A percentile compares a stretch with the other conserved stretches of the same genome.
These are phyloP conservation scores for Stichodactyla mertensii DNA, from an alignment of 64 coral and sea anemone species.

Conservation along the genomic window DNA sequence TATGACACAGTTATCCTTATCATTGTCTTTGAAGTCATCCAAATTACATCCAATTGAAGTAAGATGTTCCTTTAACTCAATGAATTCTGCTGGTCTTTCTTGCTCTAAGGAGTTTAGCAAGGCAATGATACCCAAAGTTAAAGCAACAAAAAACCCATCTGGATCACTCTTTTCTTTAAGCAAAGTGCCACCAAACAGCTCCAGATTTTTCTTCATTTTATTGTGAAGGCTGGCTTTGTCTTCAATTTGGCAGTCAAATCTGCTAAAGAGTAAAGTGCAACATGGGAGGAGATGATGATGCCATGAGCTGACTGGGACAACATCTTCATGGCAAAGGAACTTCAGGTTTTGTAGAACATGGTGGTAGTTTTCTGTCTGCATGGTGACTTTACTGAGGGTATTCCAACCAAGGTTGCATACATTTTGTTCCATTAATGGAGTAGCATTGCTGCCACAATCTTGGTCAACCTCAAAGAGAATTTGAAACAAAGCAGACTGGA, in stretches of 20 bases:
- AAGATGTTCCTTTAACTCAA: conserved; percentile 37
- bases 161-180: conserved; percentile 13
- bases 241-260: conserved; percentile 33
- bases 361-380: conserved; percentile 24
- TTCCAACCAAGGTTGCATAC: not conserved
- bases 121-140: conserved; percentile 32
- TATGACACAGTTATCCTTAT: not conserved
- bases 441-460: not conserved
- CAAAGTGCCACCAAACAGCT: not conserved
- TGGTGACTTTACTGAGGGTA: conserved; percentile 28
- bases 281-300: conserved; percentile 47
- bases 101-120: conserved; percentile 29
- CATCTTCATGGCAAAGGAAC: not conserved
- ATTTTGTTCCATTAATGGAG: not conserved
- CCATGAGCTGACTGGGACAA: not conserved
- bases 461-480: not conserved
- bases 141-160: conserved; percentile 58
- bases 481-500: not conserved
- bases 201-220: conserved; percentile 1
- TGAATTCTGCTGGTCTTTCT: conserved; percentile 18
- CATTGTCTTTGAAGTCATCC: conserved; percentile 12
- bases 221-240: not conserved
- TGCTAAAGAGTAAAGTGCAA: conserved; percentile 37
- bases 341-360: not conserved
- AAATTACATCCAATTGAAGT: conserved; percentile 34